Percentiles rank a stretch among this genome's conserved stretches.
phyloP scores from a whole-genome alignment of 2,113 vertebrate genomes.

The Mesocricetus auratus region DNA sequence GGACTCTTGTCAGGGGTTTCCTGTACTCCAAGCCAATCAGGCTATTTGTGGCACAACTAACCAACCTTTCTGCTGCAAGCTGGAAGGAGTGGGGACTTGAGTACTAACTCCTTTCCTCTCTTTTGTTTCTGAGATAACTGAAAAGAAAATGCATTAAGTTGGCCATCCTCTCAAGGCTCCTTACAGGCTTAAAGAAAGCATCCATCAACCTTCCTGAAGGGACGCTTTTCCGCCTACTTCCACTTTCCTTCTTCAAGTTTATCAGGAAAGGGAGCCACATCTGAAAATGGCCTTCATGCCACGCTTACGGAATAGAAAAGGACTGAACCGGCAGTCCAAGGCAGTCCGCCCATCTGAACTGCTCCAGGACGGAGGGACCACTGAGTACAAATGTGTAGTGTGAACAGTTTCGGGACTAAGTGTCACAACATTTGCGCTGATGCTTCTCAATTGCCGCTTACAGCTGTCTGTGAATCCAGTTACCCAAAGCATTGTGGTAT shows the following conservation, averaged over 20 bases:
- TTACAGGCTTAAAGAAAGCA: constrained; percentile 3
- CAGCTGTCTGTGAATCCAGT: constrained; percentile 69
- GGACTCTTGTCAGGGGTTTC: no score
- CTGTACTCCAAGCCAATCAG: no score
- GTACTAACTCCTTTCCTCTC: background rate
- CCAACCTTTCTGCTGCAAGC: background rate
- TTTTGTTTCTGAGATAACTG: background rate
- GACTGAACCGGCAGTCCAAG: constrained; percentile 10
- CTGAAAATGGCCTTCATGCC: background rate
- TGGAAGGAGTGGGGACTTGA: background rate
- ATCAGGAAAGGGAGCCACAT: background rate
- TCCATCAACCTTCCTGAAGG: background rate
- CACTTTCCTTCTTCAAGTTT: background rate
- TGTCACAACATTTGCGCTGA: constrained; percentile 69
- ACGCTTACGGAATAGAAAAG: background rate
- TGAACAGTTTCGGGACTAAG: constrained; percentile 67
- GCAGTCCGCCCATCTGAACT: background rate
- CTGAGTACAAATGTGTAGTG: background rate
- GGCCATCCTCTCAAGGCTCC: background rate
- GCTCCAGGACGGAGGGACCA: constrained; percentile 12
- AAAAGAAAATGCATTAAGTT: background rate
- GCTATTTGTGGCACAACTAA: fast-evolving
- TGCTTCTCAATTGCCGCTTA: constrained; percentile 78
- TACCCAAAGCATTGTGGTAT: constrained; percentile 63
- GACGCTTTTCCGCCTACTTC: constrained; percentile 18